Evolutionary conservation across 23 tunicate species (phyloP), one percentile per base, ranked within the genome.

Genomic region (Diplosoma virens): DNA sequence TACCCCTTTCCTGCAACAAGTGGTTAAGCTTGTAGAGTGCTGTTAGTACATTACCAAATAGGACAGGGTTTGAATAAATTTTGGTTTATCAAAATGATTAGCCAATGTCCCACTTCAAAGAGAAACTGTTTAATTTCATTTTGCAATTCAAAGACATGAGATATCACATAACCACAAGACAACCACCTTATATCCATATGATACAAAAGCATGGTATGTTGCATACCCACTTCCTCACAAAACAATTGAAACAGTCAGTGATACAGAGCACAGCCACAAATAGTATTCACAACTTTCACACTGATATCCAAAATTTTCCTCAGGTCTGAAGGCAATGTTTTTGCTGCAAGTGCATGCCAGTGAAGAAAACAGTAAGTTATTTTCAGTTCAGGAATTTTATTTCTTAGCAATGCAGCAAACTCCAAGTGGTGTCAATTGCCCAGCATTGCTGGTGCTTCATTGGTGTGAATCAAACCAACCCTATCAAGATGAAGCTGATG

Each of bases 361-460:
- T 64, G 71, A 26, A 64, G 25, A 26, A 64, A 21, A 41, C 72
- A 66, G 30, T 66, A 41, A 20, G 72, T 66, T 6, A 64, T 29
- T 64, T 64, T 64, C 28, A 64, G 71, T 26, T 26, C 30, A 16
- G 71, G 71, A 21, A 29, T 21, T 64, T 64, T 20, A 26, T 64
- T 26, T 26, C 28, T 64, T 20, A 35, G 41, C 24, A 68, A 34
- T 30, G 75, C 76, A 37, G 28, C 55, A 69, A 69, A 37, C 16
- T 25, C 55, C 37, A 25, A 69, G 7, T 41, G 71, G 52, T n/a
- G n/a, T n/a, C n/a, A 9, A 64, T 35, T 68, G 25, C 75, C 75
- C 41, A 68, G 25, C 75, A 68, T 68, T 30, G 75, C 54, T 33
- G 54, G 75, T 68, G 75, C 75, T 30, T 54, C 75, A 34, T 41